Conservation (phyloP, 2,113 vertebrate species). For the Ardeotis arabs region DNA sequence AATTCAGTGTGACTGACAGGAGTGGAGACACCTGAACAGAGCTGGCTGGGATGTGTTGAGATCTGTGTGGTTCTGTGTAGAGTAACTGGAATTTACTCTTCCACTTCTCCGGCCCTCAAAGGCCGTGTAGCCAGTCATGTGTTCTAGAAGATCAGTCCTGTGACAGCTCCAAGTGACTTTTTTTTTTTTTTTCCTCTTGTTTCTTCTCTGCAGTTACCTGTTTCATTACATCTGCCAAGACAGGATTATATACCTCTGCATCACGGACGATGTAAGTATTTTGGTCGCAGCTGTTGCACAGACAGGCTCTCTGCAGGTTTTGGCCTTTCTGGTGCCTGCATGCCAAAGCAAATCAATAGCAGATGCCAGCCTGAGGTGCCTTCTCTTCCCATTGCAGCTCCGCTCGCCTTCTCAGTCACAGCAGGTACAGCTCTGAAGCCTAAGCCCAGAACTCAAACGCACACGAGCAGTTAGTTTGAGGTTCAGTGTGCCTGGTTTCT, state of each 20-base stretch:
- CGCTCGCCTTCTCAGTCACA: neutral
- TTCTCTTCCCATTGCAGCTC: neutral
- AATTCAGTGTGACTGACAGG: neutral
- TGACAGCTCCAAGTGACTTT: neutral
- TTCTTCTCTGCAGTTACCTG: slow-evolving; percentile 84
- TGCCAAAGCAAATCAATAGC: neutral
- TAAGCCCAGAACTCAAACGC: neutral
- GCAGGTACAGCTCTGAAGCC: neutral
- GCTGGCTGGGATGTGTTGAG: rapidly evolving
- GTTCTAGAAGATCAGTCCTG: neutral
- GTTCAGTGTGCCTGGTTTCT: neutral
- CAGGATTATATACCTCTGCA: slow-evolving; percentile 97
- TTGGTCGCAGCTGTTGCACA: neutral
- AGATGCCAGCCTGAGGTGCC: neutral
- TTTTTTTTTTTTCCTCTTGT: neutral
- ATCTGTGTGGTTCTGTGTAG: neutral
- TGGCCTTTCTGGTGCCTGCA: neutral
- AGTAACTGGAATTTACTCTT: neutral
- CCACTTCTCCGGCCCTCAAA: neutral
- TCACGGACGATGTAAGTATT: slow-evolving; percentile 97
- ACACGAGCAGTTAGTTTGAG: too few relatives aligned
- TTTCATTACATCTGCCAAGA: slow-evolving; percentile 99
- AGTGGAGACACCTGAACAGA: neutral
- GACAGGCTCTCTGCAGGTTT: neutral
- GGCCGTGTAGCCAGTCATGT: neutral